phyloP scores from a whole-genome alignment of 2,888 invertebrate genomes.

The Spisula subtruncata region DNA sequence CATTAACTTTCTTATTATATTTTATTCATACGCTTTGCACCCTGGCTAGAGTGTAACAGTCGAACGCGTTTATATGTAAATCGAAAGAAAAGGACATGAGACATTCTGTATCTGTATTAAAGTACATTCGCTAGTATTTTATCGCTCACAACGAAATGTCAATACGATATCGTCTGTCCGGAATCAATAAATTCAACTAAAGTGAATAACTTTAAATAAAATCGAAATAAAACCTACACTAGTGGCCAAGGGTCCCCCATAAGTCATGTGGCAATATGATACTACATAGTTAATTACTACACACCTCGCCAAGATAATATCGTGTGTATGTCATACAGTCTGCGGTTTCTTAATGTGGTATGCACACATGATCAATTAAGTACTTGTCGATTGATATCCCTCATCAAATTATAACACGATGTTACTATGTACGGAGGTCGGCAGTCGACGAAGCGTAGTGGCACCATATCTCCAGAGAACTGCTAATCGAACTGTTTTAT shows the following conservation, averaged over 20 bases:
- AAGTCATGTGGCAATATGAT: neutral
- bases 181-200: neutral
- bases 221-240: neutral
- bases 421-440: neutral
- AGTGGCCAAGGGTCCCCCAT: neutral
- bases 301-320: neutral
- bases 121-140: neutral
- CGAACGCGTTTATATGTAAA: neutral
- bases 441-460: neutral
- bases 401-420: neutral
- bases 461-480: neutral
- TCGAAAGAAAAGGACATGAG: neutral
- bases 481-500: neutral
- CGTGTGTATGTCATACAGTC: neutral
- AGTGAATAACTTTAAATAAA: neutral
- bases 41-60: neutral
- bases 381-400: neutral
- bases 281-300: neutral
- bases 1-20: neutral
- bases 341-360: neutral
- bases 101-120: neutral
- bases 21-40: neutral
- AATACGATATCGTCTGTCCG: neutral
- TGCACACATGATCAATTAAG: slow-evolving; percentile 9
- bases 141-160: neutral